Evolutionary conservation across 2,113 vertebrate genomes (phyloP).

Genomic region (Silurus glanis): DNA sequence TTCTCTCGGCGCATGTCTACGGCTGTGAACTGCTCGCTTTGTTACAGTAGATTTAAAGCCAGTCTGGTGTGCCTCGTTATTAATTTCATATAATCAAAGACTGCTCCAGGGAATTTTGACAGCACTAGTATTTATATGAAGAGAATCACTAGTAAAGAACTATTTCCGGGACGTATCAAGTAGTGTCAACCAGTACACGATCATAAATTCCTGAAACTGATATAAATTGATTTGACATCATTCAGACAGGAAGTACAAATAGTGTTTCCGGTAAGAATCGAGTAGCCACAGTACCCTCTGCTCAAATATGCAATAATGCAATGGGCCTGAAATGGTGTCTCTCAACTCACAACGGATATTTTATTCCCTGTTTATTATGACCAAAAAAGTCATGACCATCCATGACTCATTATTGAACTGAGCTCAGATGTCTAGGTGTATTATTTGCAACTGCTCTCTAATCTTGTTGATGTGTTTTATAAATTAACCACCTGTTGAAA

Average conservation of each 20-base stretch:
- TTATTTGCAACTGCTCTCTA: not conserved
- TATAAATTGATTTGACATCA: too few species aligned
- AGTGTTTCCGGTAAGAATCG: too few species aligned
- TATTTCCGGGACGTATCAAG: too few species aligned
- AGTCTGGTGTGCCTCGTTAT: not conserved
- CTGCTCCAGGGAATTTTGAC: not conserved
- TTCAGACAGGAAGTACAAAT: too few species aligned
- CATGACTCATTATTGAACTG: not conserved
- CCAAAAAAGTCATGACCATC: not conserved
- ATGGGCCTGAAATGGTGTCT: too few species aligned
- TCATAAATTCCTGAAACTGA: too few species aligned
- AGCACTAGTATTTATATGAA: too few species aligned
- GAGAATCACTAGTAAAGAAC: too few species aligned
- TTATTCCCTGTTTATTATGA: not conserved
- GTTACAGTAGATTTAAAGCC: constrained; percentile 2
- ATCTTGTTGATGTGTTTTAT: not conserved
- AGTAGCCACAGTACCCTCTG: too few species aligned
- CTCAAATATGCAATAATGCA: too few species aligned
- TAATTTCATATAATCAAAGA: not conserved
- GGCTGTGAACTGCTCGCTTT: not conserved
- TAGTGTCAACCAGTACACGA: too few species aligned
- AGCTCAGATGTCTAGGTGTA: not conserved
- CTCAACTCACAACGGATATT: too few species aligned
- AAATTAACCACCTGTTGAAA: not conserved
- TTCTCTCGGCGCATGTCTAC: not conserved